Evolutionary conservation across 2,113 vertebrate genomes (phyloP).

Genomic region (Chionodraco myersi): DNA sequence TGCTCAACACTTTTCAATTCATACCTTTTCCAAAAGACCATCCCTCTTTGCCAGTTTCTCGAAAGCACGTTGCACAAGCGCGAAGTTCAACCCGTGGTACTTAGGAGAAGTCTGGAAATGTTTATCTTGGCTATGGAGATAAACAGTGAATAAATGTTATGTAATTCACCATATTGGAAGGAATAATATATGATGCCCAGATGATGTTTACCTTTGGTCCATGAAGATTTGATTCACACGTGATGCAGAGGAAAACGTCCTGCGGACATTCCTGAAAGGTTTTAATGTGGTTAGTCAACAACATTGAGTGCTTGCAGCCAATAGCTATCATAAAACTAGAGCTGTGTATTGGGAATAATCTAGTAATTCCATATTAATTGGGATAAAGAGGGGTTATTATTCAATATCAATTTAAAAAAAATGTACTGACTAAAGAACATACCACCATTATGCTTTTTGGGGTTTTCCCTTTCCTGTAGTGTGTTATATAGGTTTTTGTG

Average conservation of each 20-base stretch:
- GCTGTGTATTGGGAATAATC: too few species aligned
- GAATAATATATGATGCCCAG: background rate
- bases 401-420: too few species aligned
- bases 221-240: slow-evolving; percentile 74
- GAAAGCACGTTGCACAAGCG: slow-evolving; percentile 50
- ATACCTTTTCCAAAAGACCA: slow-evolving; percentile 54
- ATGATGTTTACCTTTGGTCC: slow-evolving; percentile 66
- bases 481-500: too few species aligned
- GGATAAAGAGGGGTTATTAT: too few species aligned
- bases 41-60: slow-evolving; percentile 53
- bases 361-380: too few species aligned
- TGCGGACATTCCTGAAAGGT: slow-evolving; percentile 69
- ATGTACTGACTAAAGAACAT: too few species aligned
- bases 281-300: background rate
- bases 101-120: slow-evolving; percentile 68
- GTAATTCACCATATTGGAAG: accelerated
- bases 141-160: background rate
- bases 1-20: background rate
- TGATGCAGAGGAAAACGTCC: slow-evolving; percentile 67
- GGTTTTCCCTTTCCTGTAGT: too few species aligned
- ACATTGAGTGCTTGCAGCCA: background rate
- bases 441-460: too few species aligned
- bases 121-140: slow-evolving; percentile 57
- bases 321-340: too few species aligned
- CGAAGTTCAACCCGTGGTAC: slow-evolving; percentile 64